Conservation (phyloP, 2,888 invertebrate species). For the Labia minor region DNA sequence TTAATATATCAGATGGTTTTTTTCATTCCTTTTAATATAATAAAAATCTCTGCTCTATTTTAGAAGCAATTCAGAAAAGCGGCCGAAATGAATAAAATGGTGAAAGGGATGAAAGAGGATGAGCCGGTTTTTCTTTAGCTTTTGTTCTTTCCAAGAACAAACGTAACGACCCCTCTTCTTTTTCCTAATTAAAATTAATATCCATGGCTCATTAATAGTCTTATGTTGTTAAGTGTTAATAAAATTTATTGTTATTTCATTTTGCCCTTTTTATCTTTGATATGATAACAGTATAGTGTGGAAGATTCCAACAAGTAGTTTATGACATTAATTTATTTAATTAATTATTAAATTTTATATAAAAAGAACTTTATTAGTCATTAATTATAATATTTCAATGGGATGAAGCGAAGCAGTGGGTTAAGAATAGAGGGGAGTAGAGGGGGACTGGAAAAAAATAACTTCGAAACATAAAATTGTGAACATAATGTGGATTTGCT, state of each 20-base stretch:
- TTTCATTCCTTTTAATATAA: too few relatives aligned
- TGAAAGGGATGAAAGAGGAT: too few relatives aligned
- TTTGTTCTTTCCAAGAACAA: neutral
- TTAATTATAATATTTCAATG: neutral
- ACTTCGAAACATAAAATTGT: too few relatives aligned
- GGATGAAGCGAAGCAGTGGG: too few relatives aligned
- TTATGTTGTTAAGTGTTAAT: neutral
- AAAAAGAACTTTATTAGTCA: neutral
- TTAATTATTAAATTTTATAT: neutral
- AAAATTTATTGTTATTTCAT: constrained; percentile 13
- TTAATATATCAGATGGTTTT: too few relatives aligned
- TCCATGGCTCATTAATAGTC: neutral
- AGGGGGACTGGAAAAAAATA: too few relatives aligned
- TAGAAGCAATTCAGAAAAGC: too few relatives aligned
- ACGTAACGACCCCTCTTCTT: neutral
- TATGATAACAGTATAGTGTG: neutral
- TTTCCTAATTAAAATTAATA: neutral
- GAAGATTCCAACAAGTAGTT: constrained; percentile 8
- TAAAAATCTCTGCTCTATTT: too few relatives aligned
- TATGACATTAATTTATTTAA: neutral
- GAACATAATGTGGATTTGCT: too few relatives aligned
- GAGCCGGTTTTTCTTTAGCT: too few relatives aligned
- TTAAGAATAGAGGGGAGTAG: too few relatives aligned
- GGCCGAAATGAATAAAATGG: too few relatives aligned
- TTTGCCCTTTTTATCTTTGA: neutral